Base-by-base conservation (phyloP, 2,797 vertebrate species). In the Cuculus canorus region DNA sequence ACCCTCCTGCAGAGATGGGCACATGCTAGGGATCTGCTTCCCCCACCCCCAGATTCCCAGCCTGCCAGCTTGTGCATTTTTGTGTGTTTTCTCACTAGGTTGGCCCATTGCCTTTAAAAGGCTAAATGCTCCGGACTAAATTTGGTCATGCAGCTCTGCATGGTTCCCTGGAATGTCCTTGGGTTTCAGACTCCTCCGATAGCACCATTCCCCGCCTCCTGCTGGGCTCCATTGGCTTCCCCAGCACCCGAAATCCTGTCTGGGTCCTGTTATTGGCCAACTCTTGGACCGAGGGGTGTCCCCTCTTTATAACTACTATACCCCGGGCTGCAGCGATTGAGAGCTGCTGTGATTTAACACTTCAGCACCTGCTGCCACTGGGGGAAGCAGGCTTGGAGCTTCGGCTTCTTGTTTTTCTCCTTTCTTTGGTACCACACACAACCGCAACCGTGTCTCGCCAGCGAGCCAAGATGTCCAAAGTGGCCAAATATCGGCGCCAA, bases 151-250 rank as follows among this genome's bases (percentile, higher is more conserved):
- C 96, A 98, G 98, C 98, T 98, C 98, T 98, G 98, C 97, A 98
- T 98, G 98, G 99, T 99, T 99, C 98, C 97, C 92, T 99, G 98
- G 99, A 99, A 99, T 99, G 99, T 99, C 98, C 98, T 98, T 98
- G 98, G 98, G 98, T 98, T 98, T 97, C 98, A 98, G 97, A 97
- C 98, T 97, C 83, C 98, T 97, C 97, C 98, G 98, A 98, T 98
- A 97, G 98, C 82, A 57, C 97, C 93, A 90, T 69, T 96, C 97
- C 96, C 97, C 98, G 97, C 98, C 97, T 96, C 97, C 96, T 89
- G 80, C 96, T 60, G 30, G 72, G 72, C 71, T 91, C 86, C 94
- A 97, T 97, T 98, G 97, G 98, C 95, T 95, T 94, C 53, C 53
- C 70, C 92, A 68, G 70, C 32, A 33, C 61, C 14, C 86, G 39